Conservation (phyloP, 1,140 invertebrate genomes). For the Neelides sp. region DNA sequence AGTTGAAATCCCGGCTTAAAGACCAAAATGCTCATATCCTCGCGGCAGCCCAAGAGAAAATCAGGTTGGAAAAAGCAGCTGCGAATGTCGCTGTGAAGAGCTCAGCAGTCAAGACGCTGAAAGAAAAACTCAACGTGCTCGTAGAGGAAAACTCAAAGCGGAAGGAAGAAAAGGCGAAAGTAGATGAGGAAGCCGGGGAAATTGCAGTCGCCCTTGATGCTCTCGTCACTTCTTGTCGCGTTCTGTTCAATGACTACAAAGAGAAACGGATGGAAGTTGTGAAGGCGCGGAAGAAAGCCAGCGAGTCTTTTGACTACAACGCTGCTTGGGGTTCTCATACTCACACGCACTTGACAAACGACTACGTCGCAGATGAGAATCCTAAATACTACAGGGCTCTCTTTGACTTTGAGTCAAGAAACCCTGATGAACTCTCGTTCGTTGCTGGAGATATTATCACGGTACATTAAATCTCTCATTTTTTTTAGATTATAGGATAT, state of each 20-base stretch:
- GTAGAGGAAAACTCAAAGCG: no score
- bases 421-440: conserved; percentile 85
- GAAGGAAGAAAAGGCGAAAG: no score
- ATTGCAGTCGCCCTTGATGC: no score
- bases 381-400: conserved; percentile 78
- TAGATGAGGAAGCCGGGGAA: no score
- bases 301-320: conserved; percentile 31
- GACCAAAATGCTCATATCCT: conserved; percentile 65
- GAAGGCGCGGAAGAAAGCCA: conserved; percentile 29
- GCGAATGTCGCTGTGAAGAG: conserved; percentile 50
- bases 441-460: conserved; percentile 86
- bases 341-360: neutral
- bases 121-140: conserved; percentile 54
- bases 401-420: conserved; percentile 85
- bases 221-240: no score
- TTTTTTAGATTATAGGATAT: no score
- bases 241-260: conserved; percentile 47
- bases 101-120: conserved; percentile 69
- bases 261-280: conserved; percentile 42
- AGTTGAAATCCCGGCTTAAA: conserved; percentile 67
- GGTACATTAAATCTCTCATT: conserved; percentile 39
- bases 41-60: conserved; percentile 67
- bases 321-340: conserved; percentile 33
- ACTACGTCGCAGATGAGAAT: no score
- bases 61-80: conserved; percentile 54